Conservation (phyloP, 2,888 invertebrate genomes). For the Leuctra nigra region DNA sequence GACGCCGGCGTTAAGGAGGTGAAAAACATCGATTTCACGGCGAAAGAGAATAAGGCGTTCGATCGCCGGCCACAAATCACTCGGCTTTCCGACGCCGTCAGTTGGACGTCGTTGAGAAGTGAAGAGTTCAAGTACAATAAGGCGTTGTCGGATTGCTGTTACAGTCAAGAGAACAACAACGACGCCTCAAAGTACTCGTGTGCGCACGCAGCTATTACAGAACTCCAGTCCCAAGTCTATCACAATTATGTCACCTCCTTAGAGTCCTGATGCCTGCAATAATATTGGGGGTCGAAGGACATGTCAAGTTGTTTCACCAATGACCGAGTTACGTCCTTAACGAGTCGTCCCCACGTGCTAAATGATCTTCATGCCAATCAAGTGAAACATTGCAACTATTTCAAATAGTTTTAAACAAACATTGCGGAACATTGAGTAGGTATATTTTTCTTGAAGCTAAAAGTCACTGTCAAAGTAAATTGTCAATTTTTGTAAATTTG, state of each 20-base stretch:
- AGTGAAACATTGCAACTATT: too few relatives aligned
- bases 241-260: slow-evolving; percentile 52
- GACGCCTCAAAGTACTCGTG: slow-evolving; percentile 39
- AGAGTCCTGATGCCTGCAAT: slow-evolving; percentile 41
- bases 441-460: too few relatives aligned
- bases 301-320: too few relatives aligned
- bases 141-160: slow-evolving; percentile 11
- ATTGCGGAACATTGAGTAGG: too few relatives aligned
- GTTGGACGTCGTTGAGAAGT: slow-evolving; percentile 2
- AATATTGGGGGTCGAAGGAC: too few relatives aligned
- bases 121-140: slow-evolving; percentile 12
- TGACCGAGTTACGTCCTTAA: too few relatives aligned
- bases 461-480: too few relatives aligned
- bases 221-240: slow-evolving; percentile 52
- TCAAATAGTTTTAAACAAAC: too few relatives aligned
- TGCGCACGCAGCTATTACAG: slow-evolving; percentile 59
- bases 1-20: slow-evolving; percentile 5
- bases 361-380: too few relatives aligned
- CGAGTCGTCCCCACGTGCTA: too few relatives aligned
- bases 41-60: slow-evolving; percentile 2
- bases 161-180: slow-evolving; percentile 15
- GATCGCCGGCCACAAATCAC: slow-evolving; percentile 9
- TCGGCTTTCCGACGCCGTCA: slow-evolving; percentile 6
- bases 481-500: too few relatives aligned
- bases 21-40: background rate